A percentile compares a stretch with the other conserved stretches of the same genome.
Evolutionary conservation across 2,113 vertebrate species (phyloP).

Genomic region (Poecile atricapillus): DNA sequence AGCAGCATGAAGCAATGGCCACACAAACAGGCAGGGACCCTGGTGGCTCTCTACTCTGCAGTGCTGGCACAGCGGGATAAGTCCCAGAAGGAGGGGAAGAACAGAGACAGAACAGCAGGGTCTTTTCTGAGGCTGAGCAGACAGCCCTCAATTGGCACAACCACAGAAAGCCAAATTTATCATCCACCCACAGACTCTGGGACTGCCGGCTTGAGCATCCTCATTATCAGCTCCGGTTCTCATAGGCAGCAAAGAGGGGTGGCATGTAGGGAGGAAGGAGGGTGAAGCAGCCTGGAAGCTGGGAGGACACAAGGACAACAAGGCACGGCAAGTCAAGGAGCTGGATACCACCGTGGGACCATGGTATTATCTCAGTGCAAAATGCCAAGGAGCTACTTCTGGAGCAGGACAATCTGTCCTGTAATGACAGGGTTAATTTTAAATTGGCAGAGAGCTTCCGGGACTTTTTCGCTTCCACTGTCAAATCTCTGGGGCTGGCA

Average conservation of each 20-base stretch:
- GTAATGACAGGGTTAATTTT: constrained; percentile 14
- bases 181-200: neutral
- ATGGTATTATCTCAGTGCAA: neutral
- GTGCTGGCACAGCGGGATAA: neutral
- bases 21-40: neutral
- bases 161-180: neutral
- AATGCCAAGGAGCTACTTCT: neutral
- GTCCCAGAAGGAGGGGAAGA: neutral
- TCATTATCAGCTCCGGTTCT: neutral
- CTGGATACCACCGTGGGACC: neutral
- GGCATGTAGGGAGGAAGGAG: neutral
- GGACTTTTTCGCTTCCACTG: neutral
- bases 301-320: neutral
- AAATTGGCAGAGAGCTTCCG: neutral
- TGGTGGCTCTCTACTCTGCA: neutral
- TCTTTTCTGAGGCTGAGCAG: neutral
- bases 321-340: neutral
- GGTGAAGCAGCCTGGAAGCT: neutral
- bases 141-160: neutral
- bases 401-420: neutral
- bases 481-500: neutral
- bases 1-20: neutral
- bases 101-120: neutral
- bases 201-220: fast-evolving
- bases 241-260: neutral